Evolutionary conservation across 2,113 vertebrate genomes (phyloP).

Genomic region (Melierax canorus): DNA sequence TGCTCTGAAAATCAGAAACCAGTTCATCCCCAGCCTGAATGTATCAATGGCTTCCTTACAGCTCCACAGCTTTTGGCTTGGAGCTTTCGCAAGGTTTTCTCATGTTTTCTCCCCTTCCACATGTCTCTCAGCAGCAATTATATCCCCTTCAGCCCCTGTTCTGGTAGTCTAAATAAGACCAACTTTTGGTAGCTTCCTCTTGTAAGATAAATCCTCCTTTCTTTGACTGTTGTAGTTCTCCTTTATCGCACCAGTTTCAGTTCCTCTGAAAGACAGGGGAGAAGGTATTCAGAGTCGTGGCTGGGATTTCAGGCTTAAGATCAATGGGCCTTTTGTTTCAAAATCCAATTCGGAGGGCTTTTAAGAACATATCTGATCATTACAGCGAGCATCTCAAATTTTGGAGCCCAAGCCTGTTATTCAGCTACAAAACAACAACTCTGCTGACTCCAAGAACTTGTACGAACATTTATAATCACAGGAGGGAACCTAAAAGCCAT

Average conservation of each 20-base stretch:
- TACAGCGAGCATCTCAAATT: not conserved
- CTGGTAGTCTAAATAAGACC: not conserved
- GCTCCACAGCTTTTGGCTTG: not conserved
- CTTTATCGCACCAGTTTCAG: not conserved
- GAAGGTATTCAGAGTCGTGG: not conserved
- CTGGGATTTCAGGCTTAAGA: slow-evolving; percentile 9
- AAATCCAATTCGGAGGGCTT: not conserved
- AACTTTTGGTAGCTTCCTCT: not conserved
- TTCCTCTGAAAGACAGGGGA: not conserved
- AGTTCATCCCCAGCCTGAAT: not conserved
- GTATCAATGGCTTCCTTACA: not conserved
- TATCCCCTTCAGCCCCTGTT: not conserved
- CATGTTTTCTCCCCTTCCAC: not conserved
- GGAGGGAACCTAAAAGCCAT: slow-evolving; percentile 36
- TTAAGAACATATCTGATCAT: not conserved
- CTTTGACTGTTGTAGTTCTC: not conserved
- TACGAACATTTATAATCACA: slow-evolving; percentile 2
- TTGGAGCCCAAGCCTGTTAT: not conserved
- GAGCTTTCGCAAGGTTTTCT: not conserved
- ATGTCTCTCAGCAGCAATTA: not conserved
- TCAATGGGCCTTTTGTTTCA: not conserved
- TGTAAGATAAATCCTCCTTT: not conserved
- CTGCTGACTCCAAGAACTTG: not conserved
- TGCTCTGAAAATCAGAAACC: not conserved
- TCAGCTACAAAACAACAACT: slow-evolving; percentile 5